phyloP scores from a whole-genome alignment of 2,888 invertebrate genomes.

The Xanthia icteritia region DNA sequence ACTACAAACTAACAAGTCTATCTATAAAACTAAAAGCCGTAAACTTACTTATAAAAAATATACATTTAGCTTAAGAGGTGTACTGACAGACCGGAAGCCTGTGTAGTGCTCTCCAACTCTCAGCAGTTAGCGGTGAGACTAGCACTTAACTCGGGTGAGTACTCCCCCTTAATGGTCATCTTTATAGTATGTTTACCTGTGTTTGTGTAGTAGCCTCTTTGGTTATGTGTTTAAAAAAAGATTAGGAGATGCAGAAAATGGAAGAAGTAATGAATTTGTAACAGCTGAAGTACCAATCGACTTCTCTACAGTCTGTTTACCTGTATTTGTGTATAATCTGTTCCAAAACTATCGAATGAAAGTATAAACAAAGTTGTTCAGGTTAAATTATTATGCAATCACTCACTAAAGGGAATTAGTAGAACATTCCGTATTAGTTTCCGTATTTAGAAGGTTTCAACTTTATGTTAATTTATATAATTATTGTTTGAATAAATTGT shows the following conservation, averaged over 20 bases:
- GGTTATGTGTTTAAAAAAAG: background rate
- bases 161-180: constrained; percentile 41
- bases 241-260: background rate
- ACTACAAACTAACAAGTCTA: constrained; percentile 3
- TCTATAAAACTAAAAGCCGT: constrained; percentile 23
- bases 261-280: background rate
- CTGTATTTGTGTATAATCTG: too few species aligned
- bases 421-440: too few species aligned
- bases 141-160: constrained; percentile 48
- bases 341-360: too few species aligned
- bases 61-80: constrained; percentile 47
- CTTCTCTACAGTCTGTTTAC: too few species aligned
- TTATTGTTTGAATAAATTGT: too few species aligned
- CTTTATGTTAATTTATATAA: too few species aligned
- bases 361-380: too few species aligned
- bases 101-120: constrained; percentile 37
- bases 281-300: too few species aligned
- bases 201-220: constrained; percentile 5
- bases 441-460: too few species aligned
- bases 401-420: too few species aligned
- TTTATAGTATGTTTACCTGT: constrained; percentile 34
- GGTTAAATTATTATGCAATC: too few species aligned
- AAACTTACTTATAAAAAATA: constrained; percentile 26
- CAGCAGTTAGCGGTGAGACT: constrained; percentile 49
- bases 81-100: constrained; percentile 39